Evolutionary conservation across 2,888 invertebrate species (phyloP), one percentile per base, ranked within the genome.

Genomic region (Nymphalis urticae): DNA sequence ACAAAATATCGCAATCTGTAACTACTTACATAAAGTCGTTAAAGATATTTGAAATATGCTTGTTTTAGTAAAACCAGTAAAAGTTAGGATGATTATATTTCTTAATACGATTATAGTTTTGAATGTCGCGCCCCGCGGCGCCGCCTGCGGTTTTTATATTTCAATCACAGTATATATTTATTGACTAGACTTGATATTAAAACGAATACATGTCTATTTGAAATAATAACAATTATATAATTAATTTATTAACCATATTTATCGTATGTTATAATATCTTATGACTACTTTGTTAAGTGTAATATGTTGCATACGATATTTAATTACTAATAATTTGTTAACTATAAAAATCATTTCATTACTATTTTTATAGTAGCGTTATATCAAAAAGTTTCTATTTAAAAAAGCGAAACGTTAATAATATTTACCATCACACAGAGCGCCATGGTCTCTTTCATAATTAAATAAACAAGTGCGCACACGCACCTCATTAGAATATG

Each of bases 141-240:
- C 36, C n/a, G 51, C 66, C 72, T 48, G 70, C 66, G 66, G 73
- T 59, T 72, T 72, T 73, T 69, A 73, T 73, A 74, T 73, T 74
- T 74, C 73, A 73, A 74, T 74, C 65, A 62, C 54, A 48, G 64
- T 66, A 64, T 62, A 66, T 66, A 72, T 69, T 70, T 65, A 70
- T 65, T 63, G 54, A 60, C 17, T 32, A 50, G 54, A 72, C 68
- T 68, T 72, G 62, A 64, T 65, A 42, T 58, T 58, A 19, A 58
- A 58, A 58, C 42, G 16, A 27, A 42, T 42, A 58, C n/a, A 36
- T 58, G 58, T 58, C 58, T 58, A 42, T 42, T 58, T 58, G 10
- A 42, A 42, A 58, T 42, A 58, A 58, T 58, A 58, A 58, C 58
- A 58, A 58, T 58, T 42, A 42, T 58, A 10, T 58, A 58, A 58